Conservation (phyloP, 2,113 vertebrate species). For the Pagrus major region DNA sequence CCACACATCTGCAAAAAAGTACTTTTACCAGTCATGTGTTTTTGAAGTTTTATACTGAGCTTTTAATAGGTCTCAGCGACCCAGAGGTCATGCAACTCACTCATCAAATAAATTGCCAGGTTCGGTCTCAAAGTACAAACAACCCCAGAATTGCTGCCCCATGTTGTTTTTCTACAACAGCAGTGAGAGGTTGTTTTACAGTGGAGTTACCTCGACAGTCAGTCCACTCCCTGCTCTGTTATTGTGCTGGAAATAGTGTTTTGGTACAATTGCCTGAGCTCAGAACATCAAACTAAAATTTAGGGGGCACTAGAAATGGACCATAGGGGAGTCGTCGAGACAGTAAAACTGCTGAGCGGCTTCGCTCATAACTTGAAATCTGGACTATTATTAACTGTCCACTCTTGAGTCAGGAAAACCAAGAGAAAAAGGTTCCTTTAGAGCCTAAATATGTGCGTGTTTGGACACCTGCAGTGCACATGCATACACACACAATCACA, state of each 20-base stretch:
- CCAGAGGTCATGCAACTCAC: constrained; percentile 54
- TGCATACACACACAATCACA: not conserved
- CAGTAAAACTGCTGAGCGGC: constrained; percentile 46
- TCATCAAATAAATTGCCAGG: constrained; percentile 63
- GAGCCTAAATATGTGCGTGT: not conserved
- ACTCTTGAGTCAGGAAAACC: constrained; percentile 31
- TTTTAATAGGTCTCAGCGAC: constrained; percentile 38
- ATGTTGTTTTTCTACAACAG: constrained; percentile 11
- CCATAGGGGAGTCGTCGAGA: constrained; percentile 58
- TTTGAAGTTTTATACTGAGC: constrained; percentile 17
- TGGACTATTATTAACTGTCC: constrained; percentile 55
- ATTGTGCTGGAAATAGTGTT: constrained; percentile 64
- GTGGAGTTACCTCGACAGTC: constrained; percentile 16
- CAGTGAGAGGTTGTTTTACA: constrained; percentile 36
- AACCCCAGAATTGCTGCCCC: constrained; percentile 37
- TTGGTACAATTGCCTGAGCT: constrained; percentile 54
- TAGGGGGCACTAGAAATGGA: constrained; percentile 38
- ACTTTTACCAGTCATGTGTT: not conserved
- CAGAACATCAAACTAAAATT: constrained; percentile 57
- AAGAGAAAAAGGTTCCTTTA: not conserved
- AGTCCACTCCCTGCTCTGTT: constrained; percentile 22
- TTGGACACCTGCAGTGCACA: not conserved
- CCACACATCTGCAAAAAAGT: not conserved
- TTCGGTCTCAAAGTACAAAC: constrained; percentile 44
- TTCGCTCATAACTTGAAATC: constrained; percentile 47